These are phyloP conservation scores for Drosophila arawakana DNA, from an alignment of 1,140 invertebrate genomes.

Conservation along the genomic window DNA sequence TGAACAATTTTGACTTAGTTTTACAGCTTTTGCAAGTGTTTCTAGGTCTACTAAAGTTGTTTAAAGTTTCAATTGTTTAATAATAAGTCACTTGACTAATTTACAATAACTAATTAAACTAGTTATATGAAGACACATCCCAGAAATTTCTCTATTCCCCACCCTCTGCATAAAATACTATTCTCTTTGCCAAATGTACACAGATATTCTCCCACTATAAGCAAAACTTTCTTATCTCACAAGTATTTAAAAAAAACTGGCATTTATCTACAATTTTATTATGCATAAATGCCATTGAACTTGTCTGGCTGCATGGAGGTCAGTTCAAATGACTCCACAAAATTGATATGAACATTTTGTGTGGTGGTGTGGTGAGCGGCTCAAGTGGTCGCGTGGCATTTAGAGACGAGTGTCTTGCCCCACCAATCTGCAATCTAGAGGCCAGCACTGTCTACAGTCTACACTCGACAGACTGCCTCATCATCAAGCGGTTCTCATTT, in stretches of 20 bases:
- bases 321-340: constrained; percentile 64
- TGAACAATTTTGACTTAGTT: neutral
- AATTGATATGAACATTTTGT: constrained; percentile 46
- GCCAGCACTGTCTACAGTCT: neutral
- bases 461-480: constrained; percentile 29
- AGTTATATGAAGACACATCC: too few species aligned
- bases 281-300: constrained; percentile 67
- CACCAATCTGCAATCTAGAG: constrained; percentile 3
- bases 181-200: neutral
- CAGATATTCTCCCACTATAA: neutral
- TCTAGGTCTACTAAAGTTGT: neutral
- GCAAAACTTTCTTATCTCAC: neutral
- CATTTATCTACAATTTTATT: constrained; percentile 13
- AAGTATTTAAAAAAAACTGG: constrained; percentile 13
- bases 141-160: too few species aligned
- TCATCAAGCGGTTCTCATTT: constrained; percentile 70
- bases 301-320: constrained; percentile 63
- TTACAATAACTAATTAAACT: too few species aligned
- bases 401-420: constrained; percentile 1
- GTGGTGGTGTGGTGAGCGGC: constrained; percentile 6
- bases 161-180: neutral
- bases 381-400: constrained; percentile 74
- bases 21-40: neutral
- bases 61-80: neutral
- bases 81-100: too few species aligned